A percentile compares a stretch with the other conserved stretches of the same genome.
Conservation (phyloP, 2,113 vertebrate species). For the Elgaria multicarinata region DNA sequence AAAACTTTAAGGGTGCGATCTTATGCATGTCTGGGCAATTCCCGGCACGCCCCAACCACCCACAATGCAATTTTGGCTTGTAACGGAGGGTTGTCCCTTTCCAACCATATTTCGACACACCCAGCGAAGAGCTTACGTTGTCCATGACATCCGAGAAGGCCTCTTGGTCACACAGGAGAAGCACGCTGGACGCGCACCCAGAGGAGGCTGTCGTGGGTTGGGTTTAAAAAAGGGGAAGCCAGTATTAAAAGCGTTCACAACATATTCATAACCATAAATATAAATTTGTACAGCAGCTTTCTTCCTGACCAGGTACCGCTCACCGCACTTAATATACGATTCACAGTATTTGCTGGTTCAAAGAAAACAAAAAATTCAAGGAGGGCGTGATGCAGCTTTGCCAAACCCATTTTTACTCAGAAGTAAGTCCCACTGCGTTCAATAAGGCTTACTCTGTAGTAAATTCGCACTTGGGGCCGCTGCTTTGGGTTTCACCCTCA, state of each 20-base stretch:
- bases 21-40: too few relatives aligned
- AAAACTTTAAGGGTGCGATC: too few relatives aligned
- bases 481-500: too few relatives aligned
- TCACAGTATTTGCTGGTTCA: not conserved
- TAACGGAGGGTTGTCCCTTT: not conserved
- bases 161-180: constrained; percentile 77
- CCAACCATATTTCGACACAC: not conserved
- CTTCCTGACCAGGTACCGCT: not conserved
- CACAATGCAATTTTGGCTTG: not conserved
- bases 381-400: not conserved
- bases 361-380: not conserved
- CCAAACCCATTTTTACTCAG: not conserved
- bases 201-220: constrained; percentile 68
- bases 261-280: not conserved
- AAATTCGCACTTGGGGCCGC: too few relatives aligned
- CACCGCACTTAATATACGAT: not conserved
- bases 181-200: constrained; percentile 77
- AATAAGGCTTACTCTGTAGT: not conserved
- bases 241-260: not conserved
- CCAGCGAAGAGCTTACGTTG: constrained; percentile 53
- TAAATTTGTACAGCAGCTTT: not conserved
- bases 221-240: not conserved
- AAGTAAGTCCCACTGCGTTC: not conserved
- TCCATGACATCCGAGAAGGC: constrained; percentile 72
- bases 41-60: too few relatives aligned